Base-by-base conservation (phyloP, 2,797 vertebrate species). In the Phaenicophaeus curvirostris region DNA sequence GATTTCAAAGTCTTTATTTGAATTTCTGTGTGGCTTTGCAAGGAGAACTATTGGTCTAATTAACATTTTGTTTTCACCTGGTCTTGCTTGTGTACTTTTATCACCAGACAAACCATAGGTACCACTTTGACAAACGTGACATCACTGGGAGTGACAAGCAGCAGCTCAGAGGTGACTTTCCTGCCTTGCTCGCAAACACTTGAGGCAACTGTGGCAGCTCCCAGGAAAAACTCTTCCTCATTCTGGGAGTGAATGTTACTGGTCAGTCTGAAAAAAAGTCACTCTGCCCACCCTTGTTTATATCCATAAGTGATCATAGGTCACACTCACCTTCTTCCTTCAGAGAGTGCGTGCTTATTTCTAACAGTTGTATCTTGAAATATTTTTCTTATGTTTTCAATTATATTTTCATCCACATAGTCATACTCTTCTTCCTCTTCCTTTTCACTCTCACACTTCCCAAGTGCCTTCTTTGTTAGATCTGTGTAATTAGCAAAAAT, bases 331-430 rank as follows among this genome's bases (percentile, higher is more conserved):
- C 82, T 92, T n/a, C 82, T 59, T 79, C 75, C 79, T 73, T 85
- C 31, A 62, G 74, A 87, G 19, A 65, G 9, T 6, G 37, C 9
- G 28, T 41, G 31, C 33, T 91, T 66, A 55, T 51, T 93, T 20
- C 33, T 41, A 92, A 89, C 8, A 3, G 77, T 69, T 53, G 83
- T 87, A n/a, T 95, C 83, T 20, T 94, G 82, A 58, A 96, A 90
- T 48, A 68, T 93, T 93, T 93, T 95, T 58, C 95, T 89, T 87
- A 97, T 65, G 46, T 94, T 95, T 89, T 97, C 96, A 21, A 96
- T 73, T 69, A 96, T 17, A n/a, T 93, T 92, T 95, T 97, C 97
- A 95, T 96, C 87, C 19, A 96, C 92, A 31, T 97, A 94, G 42
- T 94, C 96, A 9, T 96, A 96, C 21, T 76, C 44, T 74, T 96